phyloP scores from a whole-genome alignment of 2,797 vertebrate genomes.

The Todus mexicanus region DNA sequence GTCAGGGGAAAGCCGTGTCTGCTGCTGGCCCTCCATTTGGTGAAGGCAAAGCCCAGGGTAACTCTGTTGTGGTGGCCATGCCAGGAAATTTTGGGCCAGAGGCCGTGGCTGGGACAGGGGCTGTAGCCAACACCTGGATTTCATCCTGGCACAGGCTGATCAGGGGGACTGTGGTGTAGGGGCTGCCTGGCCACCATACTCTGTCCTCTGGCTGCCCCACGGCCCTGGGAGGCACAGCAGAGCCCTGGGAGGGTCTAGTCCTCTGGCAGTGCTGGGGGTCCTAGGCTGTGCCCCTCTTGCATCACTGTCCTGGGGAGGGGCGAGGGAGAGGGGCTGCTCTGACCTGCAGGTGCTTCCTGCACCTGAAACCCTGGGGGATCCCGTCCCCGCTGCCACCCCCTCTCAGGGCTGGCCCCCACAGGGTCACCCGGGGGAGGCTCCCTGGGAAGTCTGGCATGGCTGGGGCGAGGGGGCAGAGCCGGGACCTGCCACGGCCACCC shows the following conservation, averaged over 20 bases:
- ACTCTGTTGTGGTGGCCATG: not conserved
- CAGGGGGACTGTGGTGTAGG: not conserved
- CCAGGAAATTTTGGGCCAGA: conserved; percentile 23
- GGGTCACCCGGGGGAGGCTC: not conserved
- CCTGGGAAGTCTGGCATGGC: not conserved
- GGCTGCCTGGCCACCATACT: not conserved
- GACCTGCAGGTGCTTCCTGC: conserved; percentile 3
- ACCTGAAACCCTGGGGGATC: not conserved
- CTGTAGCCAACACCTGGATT: not conserved
- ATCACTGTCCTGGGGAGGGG: not conserved
- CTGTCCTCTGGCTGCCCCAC: not conserved
- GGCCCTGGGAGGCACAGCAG: not conserved
- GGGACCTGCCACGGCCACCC: accelerated
- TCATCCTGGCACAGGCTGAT: not conserved
- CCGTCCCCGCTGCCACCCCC: not conserved
- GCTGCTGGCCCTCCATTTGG: not conserved
- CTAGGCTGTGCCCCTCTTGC: not conserved
- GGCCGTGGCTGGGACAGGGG: not conserved
- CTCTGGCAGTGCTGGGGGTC: not conserved
- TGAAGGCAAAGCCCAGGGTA: not conserved
- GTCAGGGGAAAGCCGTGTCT: not conserved
- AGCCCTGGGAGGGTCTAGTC: accelerated
- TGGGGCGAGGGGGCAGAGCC: not conserved
- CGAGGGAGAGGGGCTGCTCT: not conserved
- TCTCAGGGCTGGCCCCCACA: accelerated